Base-by-base conservation (phyloP, 2,888 invertebrate species). In the Sphaerophoria rueppellii region DNA sequence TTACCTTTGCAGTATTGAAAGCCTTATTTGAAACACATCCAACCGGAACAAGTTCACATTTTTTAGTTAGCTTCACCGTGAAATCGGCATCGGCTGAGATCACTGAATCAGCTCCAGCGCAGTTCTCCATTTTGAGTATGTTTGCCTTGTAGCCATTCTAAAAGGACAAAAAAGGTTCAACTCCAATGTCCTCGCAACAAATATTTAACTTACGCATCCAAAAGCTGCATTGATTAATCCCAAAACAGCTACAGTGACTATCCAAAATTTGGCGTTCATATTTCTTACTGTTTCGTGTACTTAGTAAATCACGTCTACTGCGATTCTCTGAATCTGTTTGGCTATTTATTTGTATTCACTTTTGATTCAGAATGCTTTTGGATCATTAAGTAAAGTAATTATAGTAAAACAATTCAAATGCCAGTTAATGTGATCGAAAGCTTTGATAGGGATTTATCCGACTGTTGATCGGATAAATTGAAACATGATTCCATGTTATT, bases 21-120 rank as follows among this genome's bases (percentile, higher is more conserved):
- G 90, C 89, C 87, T 92, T 92, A 24, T 91, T 90, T 1, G 85
- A 87, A 2, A 92, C 86, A 87, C 93, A 93, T 16, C 93, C 93
- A 2, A 74, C 85, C 4, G 92, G 90, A 5, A 92, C 87, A 4
- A 93, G 55, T 83, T 93, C 92, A 87, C 93, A 93, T 78, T 93
- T 92, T 69, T 92, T 92, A 50, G 89, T 91, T 46, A 92, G 81
- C 75, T 89, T 89, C 0, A 91, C 85, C 3, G 80, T 83, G 40
- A 91, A 91, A 12, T 89, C 89, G 0, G 89, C 86, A 50, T 90
- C 90, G 9, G 90, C 82, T 5, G 87, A 87, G 1, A 92, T 88
- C 11, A 91, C 54, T 32, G 88, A 89, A 71, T 90, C 89, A 0
- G 87, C 74, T 2, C 90, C 91, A n/a, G 89, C 90, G 76, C 91